These are phyloP conservation scores for Melipona bicolor DNA, from an alignment of 2,888 invertebrate species.

Conservation along the genomic window DNA sequence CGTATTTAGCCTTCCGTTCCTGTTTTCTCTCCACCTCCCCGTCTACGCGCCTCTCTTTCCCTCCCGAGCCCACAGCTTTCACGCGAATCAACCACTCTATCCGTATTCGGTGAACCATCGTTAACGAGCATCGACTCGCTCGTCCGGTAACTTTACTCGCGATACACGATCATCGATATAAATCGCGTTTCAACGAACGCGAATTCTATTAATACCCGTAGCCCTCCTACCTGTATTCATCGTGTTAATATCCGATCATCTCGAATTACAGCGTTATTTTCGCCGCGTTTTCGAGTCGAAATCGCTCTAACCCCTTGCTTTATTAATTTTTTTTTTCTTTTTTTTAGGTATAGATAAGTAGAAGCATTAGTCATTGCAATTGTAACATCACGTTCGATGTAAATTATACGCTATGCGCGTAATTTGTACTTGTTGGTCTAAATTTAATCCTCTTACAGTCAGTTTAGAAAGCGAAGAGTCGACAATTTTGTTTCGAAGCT, in stretches of 20 bases:
- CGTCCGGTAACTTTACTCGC: constrained; percentile 18
- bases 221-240: neutral
- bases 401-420: no score
- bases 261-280: constrained; percentile 22
- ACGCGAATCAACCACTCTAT: constrained; percentile 28
- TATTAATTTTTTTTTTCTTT: no score
- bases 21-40: neutral
- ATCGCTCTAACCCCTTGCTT: no score
- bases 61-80: neutral
- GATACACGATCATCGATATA: constrained; percentile 25
- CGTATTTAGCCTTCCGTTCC: neutral
- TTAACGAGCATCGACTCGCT: constrained; percentile 38
- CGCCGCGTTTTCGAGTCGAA: neutral
- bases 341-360: no score
- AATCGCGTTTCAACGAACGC: constrained; percentile 28
- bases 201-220: constrained; percentile 18
- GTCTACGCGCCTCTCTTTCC: neutral
- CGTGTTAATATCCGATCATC: constrained; percentile 19
- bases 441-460: no score
- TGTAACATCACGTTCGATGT: no score
- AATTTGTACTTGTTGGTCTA: no score
- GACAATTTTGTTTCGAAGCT: no score
- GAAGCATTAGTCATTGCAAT: no score
- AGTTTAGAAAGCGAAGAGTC: no score
- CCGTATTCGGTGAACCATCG: constrained; percentile 38